Base-by-base conservation (phyloP, 2,888 invertebrate species). In the Eristalis tenax region DNA sequence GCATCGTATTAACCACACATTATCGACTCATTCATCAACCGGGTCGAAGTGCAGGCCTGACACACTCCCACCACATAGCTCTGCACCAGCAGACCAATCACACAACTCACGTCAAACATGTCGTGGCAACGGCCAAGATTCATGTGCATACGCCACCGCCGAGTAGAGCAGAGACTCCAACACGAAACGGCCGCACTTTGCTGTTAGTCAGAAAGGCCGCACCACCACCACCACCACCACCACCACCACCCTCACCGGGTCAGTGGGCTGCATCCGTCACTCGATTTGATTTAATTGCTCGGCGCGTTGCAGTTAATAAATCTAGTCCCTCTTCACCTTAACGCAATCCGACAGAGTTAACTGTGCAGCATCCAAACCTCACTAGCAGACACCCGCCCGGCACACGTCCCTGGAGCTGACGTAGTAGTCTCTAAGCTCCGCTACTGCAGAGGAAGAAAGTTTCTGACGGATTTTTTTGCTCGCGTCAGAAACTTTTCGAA, bases 1-100 rank as follows among this genome's bases (percentile, higher is more conserved):
- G 81, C 78, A 64, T 81, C 85, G 57, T 71, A 88, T 88, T 85
- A 88, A 88, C 84, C 85, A 78, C 88, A 85, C 82, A 88, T 88
- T 88, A 88, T 88, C 88, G 81, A 59, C 64, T 85, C 85, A 82
- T 88, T 75, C 85, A 88, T 88, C 88, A 88, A 80, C 74, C 79
- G 65, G 23, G 40, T 23, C 50, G n/a, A 26, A 50, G 28, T 59
- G 64, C 23, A 63, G 40, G 32, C 23, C 57, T 35, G 10, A 73
- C 40, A 40, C 35, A 50, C 63, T 22, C 43, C 43, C 38, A 64
- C 26, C 23, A 13, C 11, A 40, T 11, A 26, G 32, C 35, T 4
- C 10, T 66, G 43, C 38, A 28, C 65, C 28, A 59, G 65, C 65
- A 18, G 77, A 74, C 75, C 70, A 86, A 79, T 83, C 75, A 69